Evolutionary conservation across 2,888 invertebrate genomes (phyloP).

Genomic region (Cantharis rustica): DNA sequence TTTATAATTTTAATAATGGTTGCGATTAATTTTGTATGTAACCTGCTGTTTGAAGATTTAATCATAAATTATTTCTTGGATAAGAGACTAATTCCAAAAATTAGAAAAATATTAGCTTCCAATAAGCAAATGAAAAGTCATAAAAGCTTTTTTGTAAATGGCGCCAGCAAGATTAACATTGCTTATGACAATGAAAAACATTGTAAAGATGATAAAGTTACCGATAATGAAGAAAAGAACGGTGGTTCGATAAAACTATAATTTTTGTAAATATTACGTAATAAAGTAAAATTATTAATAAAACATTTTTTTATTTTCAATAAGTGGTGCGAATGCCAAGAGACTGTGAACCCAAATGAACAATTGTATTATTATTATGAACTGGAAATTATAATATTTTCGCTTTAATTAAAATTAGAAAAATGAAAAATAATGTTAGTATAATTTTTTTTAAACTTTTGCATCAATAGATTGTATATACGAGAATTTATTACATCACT

Average conservation of each 20-base stretch:
- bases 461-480: too few species aligned
- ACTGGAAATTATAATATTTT: too few species aligned
- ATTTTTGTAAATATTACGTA: background rate
- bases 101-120: background rate
- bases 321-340: too few species aligned
- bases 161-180: background rate
- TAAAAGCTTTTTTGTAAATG: background rate
- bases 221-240: background rate
- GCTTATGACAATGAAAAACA: background rate
- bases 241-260: background rate
- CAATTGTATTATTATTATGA: too few species aligned
- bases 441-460: too few species aligned
- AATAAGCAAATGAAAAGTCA: background rate
- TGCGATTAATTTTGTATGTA: conserved; percentile 58
- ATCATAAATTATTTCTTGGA: conserved; percentile 64
- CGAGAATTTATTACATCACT: too few species aligned
- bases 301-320: background rate
- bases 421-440: too few species aligned
- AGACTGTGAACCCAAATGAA: too few species aligned
- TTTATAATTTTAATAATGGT: conserved; percentile 60
- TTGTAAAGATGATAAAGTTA: background rate
- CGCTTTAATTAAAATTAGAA: too few species aligned
- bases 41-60: conserved; percentile 62
- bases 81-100: conserved; percentile 52
- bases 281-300: background rate